phyloP scores from a whole-genome alignment of 2,797 vertebrate species.

The Eulemur coronatus region DNA sequence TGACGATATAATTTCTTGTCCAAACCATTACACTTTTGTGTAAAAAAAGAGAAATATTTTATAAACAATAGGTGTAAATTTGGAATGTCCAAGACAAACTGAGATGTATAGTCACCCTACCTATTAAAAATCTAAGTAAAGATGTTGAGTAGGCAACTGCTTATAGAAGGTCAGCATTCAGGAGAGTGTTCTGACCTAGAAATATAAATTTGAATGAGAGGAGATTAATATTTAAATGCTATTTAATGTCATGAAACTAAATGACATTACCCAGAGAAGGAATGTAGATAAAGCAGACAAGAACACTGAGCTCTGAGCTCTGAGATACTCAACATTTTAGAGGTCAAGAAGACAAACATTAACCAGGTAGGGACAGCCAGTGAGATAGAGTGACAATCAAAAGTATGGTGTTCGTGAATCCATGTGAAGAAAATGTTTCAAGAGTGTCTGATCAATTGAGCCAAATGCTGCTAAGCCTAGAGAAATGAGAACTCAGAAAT shows the following conservation, averaged over 20 bases:
- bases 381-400: neutral
- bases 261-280: neutral
- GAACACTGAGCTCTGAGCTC: neutral
- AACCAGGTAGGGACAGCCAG: neutral
- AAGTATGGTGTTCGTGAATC: neutral
- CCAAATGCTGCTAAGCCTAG: neutral
- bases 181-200: neutral
- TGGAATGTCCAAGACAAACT: neutral
- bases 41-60: neutral
- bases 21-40: neutral
- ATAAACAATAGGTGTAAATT: neutral
- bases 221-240: neutral
- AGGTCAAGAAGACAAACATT: neutral
- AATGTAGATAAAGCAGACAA: neutral
- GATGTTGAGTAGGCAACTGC: neutral
- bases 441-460: neutral
- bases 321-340: neutral
- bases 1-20: neutral
- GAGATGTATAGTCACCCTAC: neutral
- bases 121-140: neutral
- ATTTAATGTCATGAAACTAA: conserved; percentile 22
- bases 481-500: conserved; percentile 21
- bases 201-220: neutral
- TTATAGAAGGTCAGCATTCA: neutral
- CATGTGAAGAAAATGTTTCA: neutral